phyloP scores from a whole-genome alignment of 2,797 vertebrate genomes.

The Trachops cirrhosus region DNA sequence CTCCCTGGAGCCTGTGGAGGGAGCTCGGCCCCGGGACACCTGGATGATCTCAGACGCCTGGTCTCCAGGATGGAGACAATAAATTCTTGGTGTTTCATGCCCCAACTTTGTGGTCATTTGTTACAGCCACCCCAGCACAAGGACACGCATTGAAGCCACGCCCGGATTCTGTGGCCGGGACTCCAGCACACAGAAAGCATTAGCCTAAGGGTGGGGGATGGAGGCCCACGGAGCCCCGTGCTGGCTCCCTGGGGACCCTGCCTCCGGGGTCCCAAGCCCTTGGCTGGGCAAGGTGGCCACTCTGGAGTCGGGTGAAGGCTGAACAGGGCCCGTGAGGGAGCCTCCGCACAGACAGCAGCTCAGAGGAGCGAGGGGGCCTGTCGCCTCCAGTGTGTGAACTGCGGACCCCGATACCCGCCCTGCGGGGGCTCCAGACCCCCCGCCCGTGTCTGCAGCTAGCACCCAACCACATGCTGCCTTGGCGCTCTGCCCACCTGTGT shows the following conservation, averaged over 20 bases:
- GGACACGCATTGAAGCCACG: rapidly evolving
- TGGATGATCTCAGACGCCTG: neutral
- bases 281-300: neutral
- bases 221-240: rapidly evolving
- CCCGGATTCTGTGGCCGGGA: neutral
- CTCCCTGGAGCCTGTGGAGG: no score
- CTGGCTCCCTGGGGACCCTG: neutral
- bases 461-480: rapidly evolving
- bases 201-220: rapidly evolving
- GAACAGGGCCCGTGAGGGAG: neutral
- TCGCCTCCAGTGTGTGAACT: rapidly evolving
- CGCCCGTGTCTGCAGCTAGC: rapidly evolving
- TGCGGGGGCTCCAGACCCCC: neutral
- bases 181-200: rapidly evolving
- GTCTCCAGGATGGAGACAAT: no score
- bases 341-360: neutral
- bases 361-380: neutral
- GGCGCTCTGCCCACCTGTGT: neutral
- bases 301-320: neutral
- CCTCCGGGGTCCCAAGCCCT: rapidly evolving
- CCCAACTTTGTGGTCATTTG: rapidly evolving
- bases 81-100: rapidly evolving
- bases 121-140: rapidly evolving
- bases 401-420: rapidly evolving
- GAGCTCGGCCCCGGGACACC: no score